phyloP scores from a whole-genome alignment of 1,140 invertebrate species.

The Scaptomyza pallida region DNA sequence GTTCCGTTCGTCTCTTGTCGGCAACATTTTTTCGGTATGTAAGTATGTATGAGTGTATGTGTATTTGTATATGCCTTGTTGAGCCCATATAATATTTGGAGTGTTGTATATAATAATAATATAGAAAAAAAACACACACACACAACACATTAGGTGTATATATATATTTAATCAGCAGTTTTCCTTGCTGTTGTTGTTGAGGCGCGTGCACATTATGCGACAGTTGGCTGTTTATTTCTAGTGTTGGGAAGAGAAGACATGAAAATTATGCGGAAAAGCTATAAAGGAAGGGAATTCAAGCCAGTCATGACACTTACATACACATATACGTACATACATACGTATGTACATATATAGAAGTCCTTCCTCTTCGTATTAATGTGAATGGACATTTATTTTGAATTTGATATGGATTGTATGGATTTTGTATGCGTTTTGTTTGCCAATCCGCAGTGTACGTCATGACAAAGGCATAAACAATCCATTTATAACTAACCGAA shows the following conservation, averaged over 20 bases:
- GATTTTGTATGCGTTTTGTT: conserved; percentile 19
- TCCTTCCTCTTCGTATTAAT: background rate
- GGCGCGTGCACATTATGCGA: conserved; percentile 45
- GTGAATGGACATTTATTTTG: conserved; percentile 12
- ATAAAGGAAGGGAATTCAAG: conserved; percentile 46
- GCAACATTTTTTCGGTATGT: conserved; percentile 35
- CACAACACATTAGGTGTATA: conserved; percentile 47
- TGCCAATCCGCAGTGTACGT: conserved; percentile 47
- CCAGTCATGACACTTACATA: conserved; percentile 17
- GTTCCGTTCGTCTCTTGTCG: conserved; percentile 25
- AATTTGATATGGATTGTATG: conserved; percentile 23
- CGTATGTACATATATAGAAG: conserved; percentile 3
- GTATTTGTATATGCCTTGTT: conserved; percentile 26
- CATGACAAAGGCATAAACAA: conserved; percentile 30
- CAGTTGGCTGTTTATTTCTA: conserved; percentile 16
- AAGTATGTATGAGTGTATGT: background rate
- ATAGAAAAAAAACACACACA: conserved; percentile 1
- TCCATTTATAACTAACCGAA: conserved; percentile 38
- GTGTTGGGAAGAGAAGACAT: conserved; percentile 30
- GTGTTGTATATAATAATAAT: conserved; percentile 29
- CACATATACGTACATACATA: background rate
- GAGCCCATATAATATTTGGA: conserved; percentile 14
- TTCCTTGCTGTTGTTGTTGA: conserved; percentile 36
- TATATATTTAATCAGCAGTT: conserved; percentile 75
- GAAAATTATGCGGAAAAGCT: conserved; percentile 72